These are phyloP conservation scores for Oscheius sp. DNA, from an alignment of 2,888 invertebrate genomes.

Conservation along the genomic window DNA sequence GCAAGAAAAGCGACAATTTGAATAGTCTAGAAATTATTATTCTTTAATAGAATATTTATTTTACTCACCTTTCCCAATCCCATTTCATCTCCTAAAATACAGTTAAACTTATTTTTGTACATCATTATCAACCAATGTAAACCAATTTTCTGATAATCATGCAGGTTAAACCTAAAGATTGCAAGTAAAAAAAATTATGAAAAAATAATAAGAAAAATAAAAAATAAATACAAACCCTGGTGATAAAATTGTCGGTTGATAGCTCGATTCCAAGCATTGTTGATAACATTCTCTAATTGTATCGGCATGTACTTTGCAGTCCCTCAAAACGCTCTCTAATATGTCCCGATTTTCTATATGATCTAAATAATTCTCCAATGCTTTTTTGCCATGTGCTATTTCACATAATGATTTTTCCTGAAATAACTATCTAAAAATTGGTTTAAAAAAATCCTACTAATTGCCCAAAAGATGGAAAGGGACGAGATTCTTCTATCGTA, in stretches of 20 bases:
- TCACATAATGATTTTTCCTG: constrained; percentile 5
- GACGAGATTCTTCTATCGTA: constrained; percentile 37
- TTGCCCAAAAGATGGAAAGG: constrained; percentile 35
- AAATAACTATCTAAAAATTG: neutral
- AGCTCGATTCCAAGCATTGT: constrained; percentile 35
- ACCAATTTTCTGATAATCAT: constrained; percentile 60
- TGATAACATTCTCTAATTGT: constrained; percentile 43
- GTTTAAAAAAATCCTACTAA: constrained; percentile 33
- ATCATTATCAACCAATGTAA: constrained; percentile 66
- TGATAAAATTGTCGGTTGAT: constrained; percentile 33
- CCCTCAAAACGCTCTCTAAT: constrained; percentile 59
- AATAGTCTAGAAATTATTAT: constrained; percentile 79
- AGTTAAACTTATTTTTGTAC: constrained; percentile 77
- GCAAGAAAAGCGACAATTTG: constrained; percentile 92
- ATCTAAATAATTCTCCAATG: constrained; percentile 55
- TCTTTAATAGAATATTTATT: too few species aligned
- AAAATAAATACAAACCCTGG: constrained; percentile 39
- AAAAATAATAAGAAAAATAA: neutral
- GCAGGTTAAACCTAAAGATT: constrained; percentile 51
- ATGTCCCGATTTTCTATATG: constrained; percentile 59
- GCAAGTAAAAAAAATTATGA: neutral
- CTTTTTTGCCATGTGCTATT: constrained; percentile 44
- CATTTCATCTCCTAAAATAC: constrained; percentile 97
- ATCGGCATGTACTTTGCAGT: constrained; percentile 55
- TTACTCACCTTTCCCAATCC: constrained; percentile 62